Percentiles rank a stretch among this genome's conserved stretches.
Evolutionary conservation across 2,113 vertebrate species (phyloP).

Genomic region (Tympanuchus pallidicinctus): DNA sequence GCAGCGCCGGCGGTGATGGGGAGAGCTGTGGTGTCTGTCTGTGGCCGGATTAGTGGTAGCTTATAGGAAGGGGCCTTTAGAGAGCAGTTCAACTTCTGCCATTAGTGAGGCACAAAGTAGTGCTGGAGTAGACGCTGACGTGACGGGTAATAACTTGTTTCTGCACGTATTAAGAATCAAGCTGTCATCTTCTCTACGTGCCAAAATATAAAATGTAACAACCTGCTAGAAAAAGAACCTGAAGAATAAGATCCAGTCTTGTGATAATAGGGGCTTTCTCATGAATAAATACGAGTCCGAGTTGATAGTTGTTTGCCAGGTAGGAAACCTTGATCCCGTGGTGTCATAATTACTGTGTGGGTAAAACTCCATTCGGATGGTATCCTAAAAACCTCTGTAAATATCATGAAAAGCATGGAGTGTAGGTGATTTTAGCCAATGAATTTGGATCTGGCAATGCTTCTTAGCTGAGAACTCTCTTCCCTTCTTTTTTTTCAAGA

Average conservation of each 20-base stretch:
- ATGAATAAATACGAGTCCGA: not conserved
- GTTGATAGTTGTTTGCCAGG: not conserved
- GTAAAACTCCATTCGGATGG: not conserved
- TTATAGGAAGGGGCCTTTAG: not conserved
- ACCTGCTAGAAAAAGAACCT: not conserved
- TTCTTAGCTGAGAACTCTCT: not conserved
- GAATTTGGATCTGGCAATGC: not conserved
- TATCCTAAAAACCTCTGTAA: not conserved
- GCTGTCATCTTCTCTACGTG: not conserved
- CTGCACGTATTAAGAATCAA: not conserved
- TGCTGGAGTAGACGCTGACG: not conserved
- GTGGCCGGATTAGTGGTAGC: not conserved
- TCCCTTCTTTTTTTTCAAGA: not conserved
- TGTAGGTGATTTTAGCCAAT: not conserved
- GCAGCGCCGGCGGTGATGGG: not conserved
- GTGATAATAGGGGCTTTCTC: not conserved
- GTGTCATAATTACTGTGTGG: not conserved
- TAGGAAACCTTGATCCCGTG: not conserved
- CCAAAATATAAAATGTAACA: not conserved
- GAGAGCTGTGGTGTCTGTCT: not conserved
- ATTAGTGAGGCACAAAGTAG: not conserved
- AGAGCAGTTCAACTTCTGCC: not conserved
- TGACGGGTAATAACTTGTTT: not conserved
- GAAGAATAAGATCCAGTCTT: not conserved
- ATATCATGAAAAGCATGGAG: not conserved